Evolutionary conservation across 2,888 invertebrate species (phyloP).

Genomic region (Lasioglossum morio): DNA sequence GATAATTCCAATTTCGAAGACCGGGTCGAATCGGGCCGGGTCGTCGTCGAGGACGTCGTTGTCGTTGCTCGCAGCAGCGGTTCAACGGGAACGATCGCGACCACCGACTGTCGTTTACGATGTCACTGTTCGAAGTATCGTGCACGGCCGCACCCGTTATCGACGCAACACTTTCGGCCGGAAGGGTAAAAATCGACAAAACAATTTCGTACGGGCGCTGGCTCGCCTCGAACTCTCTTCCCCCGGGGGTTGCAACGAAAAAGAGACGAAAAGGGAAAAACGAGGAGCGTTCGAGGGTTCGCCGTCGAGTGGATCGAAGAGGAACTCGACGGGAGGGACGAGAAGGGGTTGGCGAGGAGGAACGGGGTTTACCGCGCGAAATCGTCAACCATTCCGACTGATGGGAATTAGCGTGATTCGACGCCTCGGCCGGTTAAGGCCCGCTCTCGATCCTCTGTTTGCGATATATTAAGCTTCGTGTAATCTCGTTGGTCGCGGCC

Average conservation of each 20-base stretch:
- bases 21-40: background rate
- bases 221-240: slow-evolving; percentile 23
- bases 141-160: slow-evolving; percentile 56
- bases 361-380: slow-evolving; percentile 26
- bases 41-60: slow-evolving; percentile 49
- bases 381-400: slow-evolving; percentile 41
- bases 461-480: slow-evolving; percentile 51
- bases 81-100: slow-evolving; percentile 38
- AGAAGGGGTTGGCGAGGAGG: background rate
- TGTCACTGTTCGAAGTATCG: slow-evolving; percentile 62
- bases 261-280: slow-evolving; percentile 6
- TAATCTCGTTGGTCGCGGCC: slow-evolving; percentile 50
- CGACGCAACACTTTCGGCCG: slow-evolving; percentile 71
- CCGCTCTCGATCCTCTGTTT: slow-evolving; percentile 36
- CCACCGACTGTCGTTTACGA: slow-evolving; percentile 66
- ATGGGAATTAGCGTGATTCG: slow-evolving; percentile 37
- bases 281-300: slow-evolving; percentile 20
- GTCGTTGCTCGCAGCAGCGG: slow-evolving; percentile 1
- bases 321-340: background rate
- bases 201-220: slow-evolving; percentile 73
- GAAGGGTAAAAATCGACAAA: slow-evolving; percentile 73
- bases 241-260: slow-evolving; percentile 24
- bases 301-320: slow-evolving; percentile 26
- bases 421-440: slow-evolving; percentile 35
- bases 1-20: slow-evolving; percentile 71